Evolutionary conservation across 1,140 invertebrate genomes (phyloP).

Genomic region (Lysiphlebus fabarum): DNA sequence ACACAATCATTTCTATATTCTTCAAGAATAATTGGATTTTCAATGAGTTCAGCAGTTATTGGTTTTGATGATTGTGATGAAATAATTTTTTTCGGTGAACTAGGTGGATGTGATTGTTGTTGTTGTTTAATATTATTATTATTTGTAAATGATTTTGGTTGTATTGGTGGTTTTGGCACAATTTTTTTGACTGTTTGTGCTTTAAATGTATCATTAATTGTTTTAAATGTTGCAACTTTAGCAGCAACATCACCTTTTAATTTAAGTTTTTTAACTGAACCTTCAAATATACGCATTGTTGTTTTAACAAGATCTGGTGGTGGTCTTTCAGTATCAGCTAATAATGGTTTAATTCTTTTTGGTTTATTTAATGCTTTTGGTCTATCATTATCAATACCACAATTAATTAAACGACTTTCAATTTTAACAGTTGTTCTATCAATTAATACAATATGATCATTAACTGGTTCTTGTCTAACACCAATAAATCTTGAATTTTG

Average conservation of each 20-base stretch:
- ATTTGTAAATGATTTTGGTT: slow-evolving; percentile 34
- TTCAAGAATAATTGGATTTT: slow-evolving; percentile 29
- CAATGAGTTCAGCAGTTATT: slow-evolving; percentile 35
- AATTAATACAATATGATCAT: slow-evolving; percentile 68
- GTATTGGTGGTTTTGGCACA: slow-evolving; percentile 42
- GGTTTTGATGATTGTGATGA: slow-evolving; percentile 31
- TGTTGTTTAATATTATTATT: slow-evolving; percentile 18
- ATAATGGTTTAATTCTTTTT: slow-evolving; percentile 65
- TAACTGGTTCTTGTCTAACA: slow-evolving; percentile 35
- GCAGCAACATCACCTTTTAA: slow-evolving; percentile 64
- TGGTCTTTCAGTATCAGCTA: slow-evolving; percentile 76
- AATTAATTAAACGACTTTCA: slow-evolving; percentile 57
- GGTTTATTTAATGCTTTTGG: slow-evolving; percentile 56
- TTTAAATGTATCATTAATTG: slow-evolving; percentile 64
- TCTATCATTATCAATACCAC: slow-evolving; percentile 37
- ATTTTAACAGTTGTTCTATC: slow-evolving; percentile 78
- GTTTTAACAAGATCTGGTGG: slow-evolving; percentile 82
- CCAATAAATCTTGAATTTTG: slow-evolving; percentile 2
- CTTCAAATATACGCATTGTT: slow-evolving; percentile 79
- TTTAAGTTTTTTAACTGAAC: slow-evolving; percentile 57
- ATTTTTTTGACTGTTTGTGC: slow-evolving; percentile 52
- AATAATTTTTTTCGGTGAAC: slow-evolving; percentile 41
- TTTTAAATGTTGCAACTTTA: slow-evolving; percentile 65
- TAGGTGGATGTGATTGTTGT: too few relatives aligned
- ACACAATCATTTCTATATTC: slow-evolving; percentile 43